Percentiles rank a stretch among this genome's conserved stretches.
These are phyloP conservation scores for Catamblyrhynchus diadema DNA, from an alignment of 2,797 vertebrate genomes.

Conservation along the genomic window DNA sequence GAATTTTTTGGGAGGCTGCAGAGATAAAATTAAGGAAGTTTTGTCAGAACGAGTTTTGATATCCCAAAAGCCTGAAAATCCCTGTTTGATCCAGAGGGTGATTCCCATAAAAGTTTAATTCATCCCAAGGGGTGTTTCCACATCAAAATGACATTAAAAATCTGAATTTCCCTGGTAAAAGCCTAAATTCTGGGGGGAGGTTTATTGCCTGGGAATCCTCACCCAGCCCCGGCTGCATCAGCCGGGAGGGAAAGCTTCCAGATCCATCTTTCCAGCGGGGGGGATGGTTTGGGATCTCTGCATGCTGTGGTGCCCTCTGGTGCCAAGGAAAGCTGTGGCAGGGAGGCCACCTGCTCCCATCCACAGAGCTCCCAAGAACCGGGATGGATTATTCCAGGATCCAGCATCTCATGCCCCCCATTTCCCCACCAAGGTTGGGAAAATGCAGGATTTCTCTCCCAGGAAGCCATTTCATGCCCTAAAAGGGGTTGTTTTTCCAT, in stretches of 20 bases:
- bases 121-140: neutral
- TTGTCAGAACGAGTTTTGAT: neutral
- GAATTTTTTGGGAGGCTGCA: neutral
- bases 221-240: neutral
- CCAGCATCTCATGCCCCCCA: neutral
- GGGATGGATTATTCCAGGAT: neutral
- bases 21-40: neutral
- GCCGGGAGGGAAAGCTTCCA: neutral
- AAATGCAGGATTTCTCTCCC: neutral
- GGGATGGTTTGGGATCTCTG: neutral
- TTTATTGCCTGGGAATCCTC: neutral
- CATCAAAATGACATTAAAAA: neutral
- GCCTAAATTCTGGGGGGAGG: neutral
- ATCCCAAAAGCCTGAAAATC: neutral
- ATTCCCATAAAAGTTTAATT: neutral
- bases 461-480: neutral
- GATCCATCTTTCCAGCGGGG: neutral
- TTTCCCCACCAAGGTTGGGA: neutral
- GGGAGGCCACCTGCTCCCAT: neutral
- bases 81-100: accelerated
- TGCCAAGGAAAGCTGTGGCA: neutral
- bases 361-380: neutral
- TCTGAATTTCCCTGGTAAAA: neutral
- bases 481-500: neutral
- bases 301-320: constrained; percentile 45